Base-by-base conservation (phyloP, 2,113 vertebrate species). In the Cryptomyrus ogoouensis region DNA sequence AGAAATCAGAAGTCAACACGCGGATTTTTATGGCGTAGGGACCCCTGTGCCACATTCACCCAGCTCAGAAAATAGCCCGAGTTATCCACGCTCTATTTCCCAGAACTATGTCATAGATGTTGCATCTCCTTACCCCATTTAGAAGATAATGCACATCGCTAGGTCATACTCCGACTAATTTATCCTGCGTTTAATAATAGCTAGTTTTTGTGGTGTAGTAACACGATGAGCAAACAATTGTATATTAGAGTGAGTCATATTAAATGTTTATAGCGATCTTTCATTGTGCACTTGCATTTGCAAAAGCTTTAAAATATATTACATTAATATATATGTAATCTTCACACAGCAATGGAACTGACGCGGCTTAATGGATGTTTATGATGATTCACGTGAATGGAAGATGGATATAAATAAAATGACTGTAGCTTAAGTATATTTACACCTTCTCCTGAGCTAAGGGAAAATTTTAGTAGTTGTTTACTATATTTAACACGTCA, bases 11-110 rank as follows among this genome's bases (percentile, higher is more conserved):
- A 80, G 74, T 15, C 35, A 39, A 80, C 31, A 80, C 17, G 35
- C 35, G 35, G 74, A 80, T 80, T 42, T 80, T 35, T 80, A 80
- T 42, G 74, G 31, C 35, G 74, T 7, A 42, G 74, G 92, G 94
- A 94, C 93, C 95, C 92, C 94, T 19, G 93, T 91, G 85, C 89
- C 93, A 91, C 93, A 93, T 92, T 94, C 88, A 0, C 93, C 92
- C 90, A 93, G 91, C 90, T 92, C 92, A 93, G 91, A 93, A 94
- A 94, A 93, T 93, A 93, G 92, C 90, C 93, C 91, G 93, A 94
- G 94, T 95, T 95, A 95, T 94, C 94, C 94, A 94, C 94, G 94
- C 94, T 95, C 94, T 93, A 95, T 95, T 95, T 95, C 94, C 24
- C 88, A 21, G 1, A 42, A 88, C 44, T 31, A 46, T 88, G 46